Base-by-base conservation (phyloP, 2,113 vertebrate genomes). In the Zeus faber region DNA sequence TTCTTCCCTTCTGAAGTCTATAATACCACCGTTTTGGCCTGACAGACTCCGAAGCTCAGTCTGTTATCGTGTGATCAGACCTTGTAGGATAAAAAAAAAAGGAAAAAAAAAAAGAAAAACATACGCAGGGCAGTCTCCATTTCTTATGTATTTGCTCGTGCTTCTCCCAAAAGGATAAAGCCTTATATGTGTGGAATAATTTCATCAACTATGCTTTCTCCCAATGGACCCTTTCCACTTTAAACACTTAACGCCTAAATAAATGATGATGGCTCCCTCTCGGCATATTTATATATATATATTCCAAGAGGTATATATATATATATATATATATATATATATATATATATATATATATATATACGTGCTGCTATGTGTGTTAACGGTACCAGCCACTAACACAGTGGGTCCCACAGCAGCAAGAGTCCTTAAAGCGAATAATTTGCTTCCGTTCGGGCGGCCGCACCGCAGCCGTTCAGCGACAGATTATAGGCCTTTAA, bases 161-260 rank as follows among this genome's bases (percentile, higher is more conserved):
- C 55, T 33, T 69, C 39, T 79, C 73, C 73, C 63, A 62, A 11
- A 67, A 74, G 72, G 51, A 64, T 72, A 61, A 57, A 48, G 65
- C 59, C 55, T 63, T 65, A 77, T 62, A 53, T 65, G 39, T 79
- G 67, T 65, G 33, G 72, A 84, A 81, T 84, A 79, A 82, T 86
- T 86, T 84, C 74, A 88, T 87, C 76, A 86, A 76, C 79, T 78
- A 68, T 51, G 68, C 67, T 63, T 58, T 56, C 58, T 89, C 91
- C 89, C 89, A 26, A 53, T 60, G 80, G 88, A 83, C 79, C 80
- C 81, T 63, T 70, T 87, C 80, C 82, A 84, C 89, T 91, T 91
- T 90, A 92, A 92, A 90, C 89, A 88, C 86, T 90, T 91, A 90
- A 91, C 83, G 82, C 87, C 86, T 95, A 93, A 95, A 93, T 95